These are phyloP conservation scores for Lasioglossum calceatum DNA, from an alignment of 2,888 invertebrate species.

Conservation along the genomic window DNA sequence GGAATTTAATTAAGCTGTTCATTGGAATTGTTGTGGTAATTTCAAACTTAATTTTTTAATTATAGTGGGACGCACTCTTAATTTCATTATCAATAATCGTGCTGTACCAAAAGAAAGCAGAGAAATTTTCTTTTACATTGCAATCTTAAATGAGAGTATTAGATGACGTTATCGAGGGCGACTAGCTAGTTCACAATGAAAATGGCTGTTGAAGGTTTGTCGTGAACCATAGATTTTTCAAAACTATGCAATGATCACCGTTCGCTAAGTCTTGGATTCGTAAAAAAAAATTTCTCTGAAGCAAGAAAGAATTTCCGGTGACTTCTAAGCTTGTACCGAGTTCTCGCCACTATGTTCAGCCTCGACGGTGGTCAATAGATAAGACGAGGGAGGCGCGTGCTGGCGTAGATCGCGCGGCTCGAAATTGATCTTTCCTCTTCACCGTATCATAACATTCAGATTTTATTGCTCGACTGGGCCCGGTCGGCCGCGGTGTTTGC, in stretches of 20 bases:
- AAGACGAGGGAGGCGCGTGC: neutral
- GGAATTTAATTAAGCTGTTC: neutral
- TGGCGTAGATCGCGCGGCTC: slow-evolving; percentile 10
- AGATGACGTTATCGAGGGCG: no score
- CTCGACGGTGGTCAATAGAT: neutral
- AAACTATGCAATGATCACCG: no score
- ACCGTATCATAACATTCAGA: slow-evolving; percentile 53
- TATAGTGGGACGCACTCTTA: neutral
- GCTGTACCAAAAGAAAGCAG: no score
- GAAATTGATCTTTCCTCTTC: slow-evolving; percentile 47
- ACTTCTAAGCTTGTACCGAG: neutral
- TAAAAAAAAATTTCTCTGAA: no score
- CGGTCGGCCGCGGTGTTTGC: slow-evolving; percentile 34
- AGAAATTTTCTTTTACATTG: no score
- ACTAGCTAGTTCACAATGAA: no score
- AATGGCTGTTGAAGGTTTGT: no score
- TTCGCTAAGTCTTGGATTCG: no score
- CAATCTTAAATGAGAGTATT: no score
- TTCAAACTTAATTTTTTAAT: neutral
- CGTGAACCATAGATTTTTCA: no score
- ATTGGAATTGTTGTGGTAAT: neutral
- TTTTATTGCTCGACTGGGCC: slow-evolving; percentile 43
- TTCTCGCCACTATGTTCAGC: neutral
- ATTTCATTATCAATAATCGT: no score
- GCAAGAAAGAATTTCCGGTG: neutral